phyloP scores from a whole-genome alignment of 2,113 vertebrate genomes.

The Nesoenas mayeri region DNA sequence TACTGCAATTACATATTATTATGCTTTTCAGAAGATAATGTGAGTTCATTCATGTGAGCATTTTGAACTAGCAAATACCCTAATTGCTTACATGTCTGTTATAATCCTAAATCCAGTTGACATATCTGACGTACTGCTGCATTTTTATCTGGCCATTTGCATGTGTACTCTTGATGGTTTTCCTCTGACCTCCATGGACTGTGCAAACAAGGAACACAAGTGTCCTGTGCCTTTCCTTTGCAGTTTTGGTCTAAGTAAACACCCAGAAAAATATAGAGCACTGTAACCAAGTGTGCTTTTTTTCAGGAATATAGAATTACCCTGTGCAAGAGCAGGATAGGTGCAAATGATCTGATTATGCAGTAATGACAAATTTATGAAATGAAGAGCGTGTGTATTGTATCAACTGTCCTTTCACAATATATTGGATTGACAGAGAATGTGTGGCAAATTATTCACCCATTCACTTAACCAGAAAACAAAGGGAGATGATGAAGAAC shows the following conservation, averaged over 20 bases:
- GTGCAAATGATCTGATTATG: not conserved
- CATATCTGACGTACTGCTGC: not conserved
- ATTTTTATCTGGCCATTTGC: not conserved
- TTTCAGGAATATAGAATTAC: not conserved
- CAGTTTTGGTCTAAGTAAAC: not conserved
- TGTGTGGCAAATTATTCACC: not conserved
- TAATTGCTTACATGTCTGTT: conserved; percentile 51
- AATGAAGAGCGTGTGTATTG: not conserved
- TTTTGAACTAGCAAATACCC: conserved; percentile 62
- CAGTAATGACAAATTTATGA: conserved; percentile 10
- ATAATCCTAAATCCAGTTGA: conserved; percentile 33
- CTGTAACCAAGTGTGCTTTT: not conserved
- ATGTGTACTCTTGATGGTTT: not conserved
- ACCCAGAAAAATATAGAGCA: not conserved
- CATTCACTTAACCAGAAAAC: conserved; percentile 53
- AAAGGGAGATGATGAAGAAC: conserved; percentile 58
- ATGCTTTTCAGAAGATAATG: conserved; percentile 66
- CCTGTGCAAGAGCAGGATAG: not conserved
- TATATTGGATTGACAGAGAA: not conserved
- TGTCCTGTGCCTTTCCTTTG: not conserved
- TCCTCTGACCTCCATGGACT: not conserved
- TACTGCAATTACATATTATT: conserved; percentile 69
- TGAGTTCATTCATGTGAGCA: conserved; percentile 58
- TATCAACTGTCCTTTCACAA: not conserved
- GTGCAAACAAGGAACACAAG: not conserved